Percentiles rank a stretch among this genome's conserved stretches.
Evolutionary conservation across 2,113 vertebrate species (phyloP).

Genomic region (Siniperca chuatsi): DNA sequence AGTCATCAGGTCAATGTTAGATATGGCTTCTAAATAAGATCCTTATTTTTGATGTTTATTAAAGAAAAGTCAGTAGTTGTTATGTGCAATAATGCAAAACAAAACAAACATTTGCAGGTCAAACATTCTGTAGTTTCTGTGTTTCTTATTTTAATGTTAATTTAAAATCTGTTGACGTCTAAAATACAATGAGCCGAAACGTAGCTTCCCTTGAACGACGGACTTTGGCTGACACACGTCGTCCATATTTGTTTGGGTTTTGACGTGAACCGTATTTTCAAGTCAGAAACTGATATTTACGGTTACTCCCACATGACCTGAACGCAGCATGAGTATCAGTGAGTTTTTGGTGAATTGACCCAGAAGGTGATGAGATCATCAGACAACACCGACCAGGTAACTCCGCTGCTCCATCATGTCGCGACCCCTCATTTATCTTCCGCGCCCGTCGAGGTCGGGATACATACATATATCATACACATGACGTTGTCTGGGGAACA

Average conservation of each 20-base stretch:
- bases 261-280: neutral
- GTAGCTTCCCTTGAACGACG: too few species aligned
- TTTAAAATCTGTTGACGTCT: too few species aligned
- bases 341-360: too few species aligned
- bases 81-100: conserved; percentile 20
- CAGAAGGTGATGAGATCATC: too few species aligned
- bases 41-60: neutral
- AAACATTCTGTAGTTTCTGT: neutral
- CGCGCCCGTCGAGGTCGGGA: too few species aligned
- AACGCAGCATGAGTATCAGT: neutral
- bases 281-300: neutral
- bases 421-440: too few species aligned
- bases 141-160: neutral
- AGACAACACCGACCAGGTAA: too few species aligned
- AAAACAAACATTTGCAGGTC: neutral
- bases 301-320: neutral
- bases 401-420: too few species aligned
- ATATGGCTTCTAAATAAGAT: neutral
- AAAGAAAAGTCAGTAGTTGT: neutral
- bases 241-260: neutral
- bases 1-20: neutral
- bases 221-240: too few species aligned
- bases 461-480: too few species aligned
- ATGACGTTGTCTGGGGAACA: too few species aligned
- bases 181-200: too few species aligned